Conservation (phyloP, 2,113 vertebrate genomes). For the Carlito syrichta region DNA sequence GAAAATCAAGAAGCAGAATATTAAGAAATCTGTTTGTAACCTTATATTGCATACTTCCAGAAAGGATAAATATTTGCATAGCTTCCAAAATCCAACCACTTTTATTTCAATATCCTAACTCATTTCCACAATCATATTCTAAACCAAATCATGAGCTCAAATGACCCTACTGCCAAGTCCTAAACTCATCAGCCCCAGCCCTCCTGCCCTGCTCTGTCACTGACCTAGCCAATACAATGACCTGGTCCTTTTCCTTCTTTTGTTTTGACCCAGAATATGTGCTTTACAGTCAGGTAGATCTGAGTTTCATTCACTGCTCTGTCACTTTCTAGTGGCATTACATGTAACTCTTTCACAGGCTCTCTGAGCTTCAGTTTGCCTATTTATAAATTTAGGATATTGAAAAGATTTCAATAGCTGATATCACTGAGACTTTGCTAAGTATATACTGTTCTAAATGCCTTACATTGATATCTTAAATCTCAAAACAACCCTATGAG, state of each 20-base stretch:
- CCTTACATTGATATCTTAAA: neutral
- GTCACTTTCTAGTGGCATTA: neutral
- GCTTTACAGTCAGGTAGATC: neutral
- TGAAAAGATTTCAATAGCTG: neutral
- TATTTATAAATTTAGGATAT: neutral
- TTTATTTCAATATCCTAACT: neutral
- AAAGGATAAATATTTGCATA: neutral
- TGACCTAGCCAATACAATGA: neutral
- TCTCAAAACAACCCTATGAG: neutral
- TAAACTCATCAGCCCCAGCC: neutral
- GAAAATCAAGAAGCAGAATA: neutral
- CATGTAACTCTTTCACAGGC: neutral
- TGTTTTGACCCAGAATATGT: neutral
- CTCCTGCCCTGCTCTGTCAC: fast-evolving
- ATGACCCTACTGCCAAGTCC: neutral
- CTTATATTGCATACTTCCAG: neutral
- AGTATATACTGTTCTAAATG: neutral
- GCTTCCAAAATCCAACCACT: neutral
- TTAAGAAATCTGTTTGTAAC: neutral
- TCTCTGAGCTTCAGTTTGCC: neutral
- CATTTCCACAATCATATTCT: neutral
- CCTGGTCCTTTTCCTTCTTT: neutral
- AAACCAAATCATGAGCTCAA: neutral
- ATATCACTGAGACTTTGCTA: neutral
- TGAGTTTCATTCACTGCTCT: neutral